phyloP scores from a whole-genome alignment of 2,888 invertebrate species.

The Formica aserva region DNA sequence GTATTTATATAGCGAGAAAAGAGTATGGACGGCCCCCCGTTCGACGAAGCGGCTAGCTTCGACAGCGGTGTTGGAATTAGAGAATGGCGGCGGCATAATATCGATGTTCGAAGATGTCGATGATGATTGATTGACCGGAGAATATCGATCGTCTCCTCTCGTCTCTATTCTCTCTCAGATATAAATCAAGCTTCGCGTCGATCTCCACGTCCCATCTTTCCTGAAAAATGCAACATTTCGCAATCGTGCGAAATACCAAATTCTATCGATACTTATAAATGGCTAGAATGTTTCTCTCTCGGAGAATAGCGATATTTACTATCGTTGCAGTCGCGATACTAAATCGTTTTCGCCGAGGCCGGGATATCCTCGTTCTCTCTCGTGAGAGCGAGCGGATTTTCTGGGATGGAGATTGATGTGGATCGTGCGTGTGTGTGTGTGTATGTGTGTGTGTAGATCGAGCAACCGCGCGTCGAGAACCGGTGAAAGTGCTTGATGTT shows the following conservation, averaged over 20 bases:
- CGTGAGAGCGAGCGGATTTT: conserved; percentile 44
- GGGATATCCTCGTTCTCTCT: conserved; percentile 19
- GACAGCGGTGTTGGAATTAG: conserved; percentile 35
- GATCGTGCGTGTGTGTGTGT: background rate
- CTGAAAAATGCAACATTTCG: conserved; percentile 8
- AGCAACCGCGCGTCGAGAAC: background rate
- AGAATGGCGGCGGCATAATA: conserved; percentile 20
- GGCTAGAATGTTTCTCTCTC: conserved; percentile 8
- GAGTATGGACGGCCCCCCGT: conserved; percentile 73
- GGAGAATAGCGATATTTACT: conserved; percentile 23
- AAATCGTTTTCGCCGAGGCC: background rate
- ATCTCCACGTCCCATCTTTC: background rate
- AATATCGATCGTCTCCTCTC: conserved; percentile 16
- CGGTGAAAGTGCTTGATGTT: conserved; percentile 43
- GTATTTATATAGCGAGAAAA: conserved; percentile 70
- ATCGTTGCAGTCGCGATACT: background rate
- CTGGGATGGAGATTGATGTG: conserved; percentile 34
- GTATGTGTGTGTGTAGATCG: background rate
- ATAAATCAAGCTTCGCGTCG: background rate
- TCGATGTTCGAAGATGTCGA: conserved; percentile 30
- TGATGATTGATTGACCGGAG: conserved; percentile 40
- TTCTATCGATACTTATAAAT: conserved; percentile 32
- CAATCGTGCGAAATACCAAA: background rate
- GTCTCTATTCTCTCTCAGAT: background rate
- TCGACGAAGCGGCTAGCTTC: conserved; percentile 43